Conservation (phyloP, 2,113 vertebrate species). For the Pitta sordida region DNA sequence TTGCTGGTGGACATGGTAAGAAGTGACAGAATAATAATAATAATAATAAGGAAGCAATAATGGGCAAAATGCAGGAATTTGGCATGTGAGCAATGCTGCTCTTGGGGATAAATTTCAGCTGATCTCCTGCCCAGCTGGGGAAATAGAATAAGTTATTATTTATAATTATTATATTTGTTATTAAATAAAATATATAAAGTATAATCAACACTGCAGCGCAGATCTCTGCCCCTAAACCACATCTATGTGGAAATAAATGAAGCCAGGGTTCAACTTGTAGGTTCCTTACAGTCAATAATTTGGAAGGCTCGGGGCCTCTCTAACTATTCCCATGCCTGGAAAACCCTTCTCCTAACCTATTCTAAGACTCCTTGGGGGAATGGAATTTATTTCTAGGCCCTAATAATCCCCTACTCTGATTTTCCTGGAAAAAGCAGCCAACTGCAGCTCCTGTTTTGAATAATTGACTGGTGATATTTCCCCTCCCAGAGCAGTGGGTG, state of each 20-base stretch:
- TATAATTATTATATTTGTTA: no score
- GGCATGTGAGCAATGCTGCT: background rate
- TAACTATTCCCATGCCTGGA: background rate
- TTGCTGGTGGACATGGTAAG: background rate
- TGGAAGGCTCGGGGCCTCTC: background rate
- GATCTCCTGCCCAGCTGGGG: background rate
- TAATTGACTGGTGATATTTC: background rate
- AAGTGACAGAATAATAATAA: background rate
- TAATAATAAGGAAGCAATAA: conserved; percentile 2
- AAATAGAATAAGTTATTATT: no score
- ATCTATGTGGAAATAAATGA: rapidly evolving
- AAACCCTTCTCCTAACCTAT: background rate
- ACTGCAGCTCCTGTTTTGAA: background rate
- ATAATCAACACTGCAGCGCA: background rate
- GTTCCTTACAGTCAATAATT: background rate
- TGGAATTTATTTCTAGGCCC: background rate
- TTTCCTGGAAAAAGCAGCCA: background rate
- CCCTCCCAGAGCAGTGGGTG: background rate
- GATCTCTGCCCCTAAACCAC: background rate
- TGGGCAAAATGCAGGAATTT: background rate
- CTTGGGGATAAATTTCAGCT: background rate
- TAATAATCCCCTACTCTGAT: rapidly evolving
- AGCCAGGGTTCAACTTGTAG: background rate
- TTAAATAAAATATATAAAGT: no score
- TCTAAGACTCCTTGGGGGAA: background rate